phyloP scores from a whole-genome alignment of 2,888 invertebrate genomes.

The Toxonevra muliebris region DNA sequence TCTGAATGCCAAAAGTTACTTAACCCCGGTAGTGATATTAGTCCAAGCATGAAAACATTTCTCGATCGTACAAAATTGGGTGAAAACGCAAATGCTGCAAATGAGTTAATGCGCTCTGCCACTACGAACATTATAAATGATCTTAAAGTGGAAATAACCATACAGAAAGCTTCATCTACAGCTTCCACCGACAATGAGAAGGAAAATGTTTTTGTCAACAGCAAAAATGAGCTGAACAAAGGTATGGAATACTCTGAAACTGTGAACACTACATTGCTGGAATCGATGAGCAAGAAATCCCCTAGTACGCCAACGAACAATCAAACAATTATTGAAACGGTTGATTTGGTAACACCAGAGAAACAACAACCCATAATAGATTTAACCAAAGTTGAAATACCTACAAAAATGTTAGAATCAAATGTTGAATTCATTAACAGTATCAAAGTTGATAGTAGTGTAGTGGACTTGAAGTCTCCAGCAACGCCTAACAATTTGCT shows the following conservation, averaged over 20 bases:
- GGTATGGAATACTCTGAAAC: constrained; percentile 62
- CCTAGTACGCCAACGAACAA: constrained; percentile 56
- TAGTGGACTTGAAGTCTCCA: constrained; percentile 8
- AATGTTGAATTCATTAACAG: constrained; percentile 49
- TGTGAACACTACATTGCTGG: constrained; percentile 59
- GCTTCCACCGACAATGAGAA: constrained; percentile 61
- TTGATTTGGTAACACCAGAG: constrained; percentile 63
- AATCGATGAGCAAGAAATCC: constrained; percentile 50
- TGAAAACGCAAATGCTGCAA: constrained; percentile 43
- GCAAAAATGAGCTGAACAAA: constrained; percentile 63
- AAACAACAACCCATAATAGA: constrained; percentile 57
- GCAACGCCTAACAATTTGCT: constrained; percentile 17
- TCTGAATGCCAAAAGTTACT: constrained; percentile 88
- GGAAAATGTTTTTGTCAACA: constrained; percentile 63
- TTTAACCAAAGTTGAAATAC: constrained; percentile 54
- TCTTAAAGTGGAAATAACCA: constrained; percentile 59
- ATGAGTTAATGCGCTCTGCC: constrained; percentile 54
- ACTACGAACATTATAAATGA: constrained; percentile 59
- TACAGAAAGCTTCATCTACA: constrained; percentile 55
- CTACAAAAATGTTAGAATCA: constrained; percentile 49
- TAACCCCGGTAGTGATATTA: constrained; percentile 78
- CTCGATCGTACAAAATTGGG: constrained; percentile 65
- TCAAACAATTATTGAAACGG: constrained; percentile 59
- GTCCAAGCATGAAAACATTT: constrained; percentile 76
- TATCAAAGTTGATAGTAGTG: constrained; percentile 33